Percentiles rank a stretch among this genome's conserved stretches.
phyloP scores from a whole-genome alignment of 2,113 vertebrate species.

The Perca schrenkii region DNA sequence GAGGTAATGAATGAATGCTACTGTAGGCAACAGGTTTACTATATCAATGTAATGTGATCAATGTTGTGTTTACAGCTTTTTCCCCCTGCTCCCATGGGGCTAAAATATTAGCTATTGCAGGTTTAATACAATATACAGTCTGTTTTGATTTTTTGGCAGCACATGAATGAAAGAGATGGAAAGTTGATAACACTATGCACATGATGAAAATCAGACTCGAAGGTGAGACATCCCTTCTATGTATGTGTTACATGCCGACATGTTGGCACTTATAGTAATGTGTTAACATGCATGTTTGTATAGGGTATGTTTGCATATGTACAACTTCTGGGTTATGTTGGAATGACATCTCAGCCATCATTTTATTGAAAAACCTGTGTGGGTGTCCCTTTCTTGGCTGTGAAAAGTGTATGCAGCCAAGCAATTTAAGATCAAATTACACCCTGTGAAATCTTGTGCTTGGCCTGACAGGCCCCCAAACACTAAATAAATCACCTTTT shows the following conservation, averaged over 20 bases:
- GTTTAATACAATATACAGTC: slow-evolving; percentile 1
- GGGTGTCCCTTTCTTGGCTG: slow-evolving; percentile 50
- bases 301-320: slow-evolving; percentile 26
- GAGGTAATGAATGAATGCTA: no score
- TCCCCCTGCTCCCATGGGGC: not conserved
- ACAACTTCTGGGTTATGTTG: slow-evolving; percentile 33
- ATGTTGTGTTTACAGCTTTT: not conserved
- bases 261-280: slow-evolving; percentile 27
- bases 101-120: not conserved
- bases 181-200: slow-evolving; percentile 3
- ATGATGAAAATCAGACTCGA: not conserved
- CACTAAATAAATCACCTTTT: slow-evolving; percentile 76
- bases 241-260: slow-evolving; percentile 26
- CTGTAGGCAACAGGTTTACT: no score
- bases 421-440: slow-evolving; percentile 76
- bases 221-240: slow-evolving; percentile 29
- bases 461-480: slow-evolving; percentile 66
- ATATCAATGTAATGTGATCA: no score
- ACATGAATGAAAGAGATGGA: not conserved
- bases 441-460: slow-evolving; percentile 57
- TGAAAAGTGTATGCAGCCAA: slow-evolving; percentile 53
- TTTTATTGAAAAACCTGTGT: slow-evolving; percentile 39
- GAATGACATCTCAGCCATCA: slow-evolving; percentile 45
- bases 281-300: slow-evolving; percentile 41
- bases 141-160: not conserved